Conservation (phyloP, 2,113 vertebrate genomes). For the Eolophus roseicapilla region DNA sequence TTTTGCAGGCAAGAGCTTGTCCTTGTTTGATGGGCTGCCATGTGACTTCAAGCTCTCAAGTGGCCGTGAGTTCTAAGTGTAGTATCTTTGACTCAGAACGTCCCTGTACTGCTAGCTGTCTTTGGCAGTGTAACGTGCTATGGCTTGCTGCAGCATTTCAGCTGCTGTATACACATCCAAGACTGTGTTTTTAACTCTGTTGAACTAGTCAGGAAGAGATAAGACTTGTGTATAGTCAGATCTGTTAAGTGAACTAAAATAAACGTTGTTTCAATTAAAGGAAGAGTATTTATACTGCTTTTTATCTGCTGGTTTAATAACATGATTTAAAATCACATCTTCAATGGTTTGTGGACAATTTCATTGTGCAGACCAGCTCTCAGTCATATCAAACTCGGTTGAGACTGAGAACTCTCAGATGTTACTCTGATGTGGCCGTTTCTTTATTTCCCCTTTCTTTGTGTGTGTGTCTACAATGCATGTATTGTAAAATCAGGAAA, state of each 20-base stretch:
- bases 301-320: constrained; percentile 43
- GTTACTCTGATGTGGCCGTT: background rate
- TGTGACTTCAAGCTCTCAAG: background rate
- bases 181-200: background rate
- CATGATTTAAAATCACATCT: background rate
- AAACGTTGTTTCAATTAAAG: constrained; percentile 50
- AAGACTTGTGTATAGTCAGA: constrained; percentile 30
- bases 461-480: background rate
- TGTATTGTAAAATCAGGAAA: background rate
- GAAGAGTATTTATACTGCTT: constrained; percentile 30
- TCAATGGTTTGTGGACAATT: background rate
- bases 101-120: background rate
- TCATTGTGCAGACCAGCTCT: background rate
- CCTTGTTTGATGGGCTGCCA: background rate
- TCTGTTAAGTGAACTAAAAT: constrained; percentile 24
- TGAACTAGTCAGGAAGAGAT: constrained; percentile 17
- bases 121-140: background rate
- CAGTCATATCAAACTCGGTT: background rate
- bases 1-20: background rate
- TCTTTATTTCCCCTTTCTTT: background rate
- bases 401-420: background rate
- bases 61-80: background rate
- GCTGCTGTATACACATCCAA: background rate
- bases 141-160: background rate
- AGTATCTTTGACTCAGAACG: background rate